These are phyloP conservation scores for Drosophila ambigua DNA, from an alignment of 1,140 invertebrate genomes.

Conservation along the genomic window DNA sequence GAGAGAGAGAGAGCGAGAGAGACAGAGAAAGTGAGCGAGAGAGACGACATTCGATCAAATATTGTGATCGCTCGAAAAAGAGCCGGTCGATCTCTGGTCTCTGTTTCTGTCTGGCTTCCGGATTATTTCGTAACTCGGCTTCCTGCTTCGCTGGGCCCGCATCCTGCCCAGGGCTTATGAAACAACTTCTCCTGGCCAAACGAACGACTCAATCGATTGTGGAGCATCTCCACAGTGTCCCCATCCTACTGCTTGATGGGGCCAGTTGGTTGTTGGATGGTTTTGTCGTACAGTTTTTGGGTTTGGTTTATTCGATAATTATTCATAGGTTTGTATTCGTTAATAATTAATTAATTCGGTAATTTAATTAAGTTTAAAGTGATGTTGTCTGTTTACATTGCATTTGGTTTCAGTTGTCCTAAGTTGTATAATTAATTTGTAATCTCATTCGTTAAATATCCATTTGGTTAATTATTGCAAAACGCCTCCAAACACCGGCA, in stretches of 20 bases:
- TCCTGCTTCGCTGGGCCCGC: slow-evolving; percentile 12
- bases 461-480: slow-evolving; percentile 35
- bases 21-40: slow-evolving; percentile 5
- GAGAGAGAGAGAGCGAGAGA: too few relatives aligned
- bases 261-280: too few relatives aligned
- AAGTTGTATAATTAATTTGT: slow-evolving; percentile 35
- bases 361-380: slow-evolving; percentile 50
- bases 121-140: slow-evolving; percentile 5
- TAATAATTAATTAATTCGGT: slow-evolving; percentile 47
- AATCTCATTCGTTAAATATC: slow-evolving; percentile 25
- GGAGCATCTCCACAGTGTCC: not conserved
- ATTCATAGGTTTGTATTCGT: slow-evolving; percentile 40
- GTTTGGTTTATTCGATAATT: slow-evolving; percentile 36
- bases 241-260: not conserved
- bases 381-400: slow-evolving; percentile 48
- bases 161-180: slow-evolving; percentile 9
- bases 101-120: not conserved
- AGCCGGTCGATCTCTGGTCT: too few relatives aligned
- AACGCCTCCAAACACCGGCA: slow-evolving; percentile 1
- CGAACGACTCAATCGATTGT: not conserved
- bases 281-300: slow-evolving; percentile 25
- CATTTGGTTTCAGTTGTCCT: slow-evolving; percentile 27
- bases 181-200: not conserved
- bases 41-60: slow-evolving; percentile 16
- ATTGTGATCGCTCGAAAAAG: too few relatives aligned